Evolutionary conservation across 2,113 vertebrate genomes (phyloP).

Genomic region (Phalacrocorax pelagicus): DNA sequence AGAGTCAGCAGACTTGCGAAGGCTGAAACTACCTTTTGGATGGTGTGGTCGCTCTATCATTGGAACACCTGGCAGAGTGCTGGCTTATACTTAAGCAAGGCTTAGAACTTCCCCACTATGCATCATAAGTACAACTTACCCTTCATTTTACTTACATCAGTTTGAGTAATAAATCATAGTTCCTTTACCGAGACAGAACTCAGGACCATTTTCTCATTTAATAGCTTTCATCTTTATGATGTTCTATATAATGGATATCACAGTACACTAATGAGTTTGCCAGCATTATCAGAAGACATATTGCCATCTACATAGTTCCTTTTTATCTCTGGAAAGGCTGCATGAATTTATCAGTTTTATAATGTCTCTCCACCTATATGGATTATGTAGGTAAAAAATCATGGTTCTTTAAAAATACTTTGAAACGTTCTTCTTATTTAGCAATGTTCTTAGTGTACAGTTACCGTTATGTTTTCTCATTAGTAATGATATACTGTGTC

Average conservation of each 20-base stretch:
- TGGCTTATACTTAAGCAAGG: not conserved
- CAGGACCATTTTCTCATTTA: slow-evolving; percentile 63
- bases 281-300: slow-evolving; percentile 42
- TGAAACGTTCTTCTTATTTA: not conserved
- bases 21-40: not conserved
- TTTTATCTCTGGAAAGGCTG: not conserved
- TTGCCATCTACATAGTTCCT: slow-evolving; percentile 13
- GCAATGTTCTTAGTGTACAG: not conserved
- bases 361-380: slow-evolving; percentile 21
- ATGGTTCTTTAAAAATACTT: not conserved
- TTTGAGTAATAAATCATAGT: slow-evolving; percentile 52
- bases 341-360: slow-evolving; percentile 25
- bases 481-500: not conserved
- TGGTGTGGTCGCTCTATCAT: not conserved
- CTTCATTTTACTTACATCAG: slow-evolving; percentile 44
- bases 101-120: not conserved
- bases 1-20: not conserved
- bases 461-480: not conserved
- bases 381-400: not conserved
- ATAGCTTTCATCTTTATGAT: slow-evolving; percentile 55
- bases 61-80: not conserved
- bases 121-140: slow-evolving; percentile 11
- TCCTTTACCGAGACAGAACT: slow-evolving; percentile 36
- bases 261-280: slow-evolving; percentile 59
- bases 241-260: slow-evolving; percentile 58